Conservation (phyloP, 2,113 vertebrate genomes). For the Rhegmatorhina hoffmannsi region DNA sequence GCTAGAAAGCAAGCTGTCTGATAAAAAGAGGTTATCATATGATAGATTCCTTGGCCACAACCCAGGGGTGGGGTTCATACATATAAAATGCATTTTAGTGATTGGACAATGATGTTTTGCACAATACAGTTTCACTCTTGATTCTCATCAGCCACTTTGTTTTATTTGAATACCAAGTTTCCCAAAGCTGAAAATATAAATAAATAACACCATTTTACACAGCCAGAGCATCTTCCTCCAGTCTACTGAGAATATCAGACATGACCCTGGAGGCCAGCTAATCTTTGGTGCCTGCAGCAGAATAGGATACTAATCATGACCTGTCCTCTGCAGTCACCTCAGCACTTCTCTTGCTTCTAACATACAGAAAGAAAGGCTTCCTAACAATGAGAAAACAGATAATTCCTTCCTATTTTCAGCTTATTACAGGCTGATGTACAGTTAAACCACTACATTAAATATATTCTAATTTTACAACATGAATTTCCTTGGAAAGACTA, state of each 20-base stretch:
- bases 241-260: neutral
- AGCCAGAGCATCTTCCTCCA: neutral
- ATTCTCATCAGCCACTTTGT: neutral
- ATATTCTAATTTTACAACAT: neutral
- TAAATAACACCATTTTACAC: neutral
- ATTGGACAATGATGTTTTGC: neutral
- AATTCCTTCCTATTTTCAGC: neutral
- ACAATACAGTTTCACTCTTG: neutral
- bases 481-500: neutral
- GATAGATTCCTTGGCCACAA: neutral
- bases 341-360: neutral
- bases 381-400: neutral
- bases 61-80: neutral
- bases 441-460: neutral
- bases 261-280: neutral
- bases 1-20: neutral
- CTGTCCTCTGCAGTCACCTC: neutral
- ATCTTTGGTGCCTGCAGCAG: neutral
- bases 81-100: fast-evolving
- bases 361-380: neutral
- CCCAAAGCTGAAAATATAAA: neutral
- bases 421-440: neutral
- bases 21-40: neutral
- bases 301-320: neutral
- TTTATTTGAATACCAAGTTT: neutral